Base-by-base conservation (phyloP, 2,888 invertebrate genomes). In the Drosophila antonietae region DNA sequence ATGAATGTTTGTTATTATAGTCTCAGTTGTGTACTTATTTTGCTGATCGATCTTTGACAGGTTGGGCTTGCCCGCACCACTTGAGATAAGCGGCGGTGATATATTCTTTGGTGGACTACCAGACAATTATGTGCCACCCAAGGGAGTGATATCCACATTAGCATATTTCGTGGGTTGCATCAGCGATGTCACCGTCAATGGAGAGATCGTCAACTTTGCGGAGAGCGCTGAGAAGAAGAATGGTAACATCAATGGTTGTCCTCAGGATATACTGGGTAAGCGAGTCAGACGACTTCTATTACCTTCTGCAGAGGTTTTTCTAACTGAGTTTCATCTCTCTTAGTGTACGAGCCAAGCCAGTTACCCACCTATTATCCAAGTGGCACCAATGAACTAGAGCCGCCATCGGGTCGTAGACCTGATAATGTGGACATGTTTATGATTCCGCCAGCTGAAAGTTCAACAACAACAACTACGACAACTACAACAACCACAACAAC, bases 61-160 rank as follows among this genome's bases (percentile, higher is more conserved):
- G 10, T 93, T 94, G 81, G 93, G 93, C 4, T 92, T 94, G 0
- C 95, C 95, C 0, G 94, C 94, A 0, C 93, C 94, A 0, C 92
- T 96, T 0, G 93, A 94, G 56, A 95, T 97, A 35, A 92, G 95
- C 0, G 94, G 95, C 39, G 96, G 96, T 0, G 95, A 95, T 20
- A 93, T 98, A 8, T 98, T 95, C 93, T 95, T 99, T 73, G 99
- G 98, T n/a, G 98, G 98, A 1, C 93, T 97, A 2, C 97, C 97
- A 3, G 93, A 94, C 0, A 93, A 93, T 12, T 94, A 94, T 71
- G 93, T 93, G 8, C 93, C 95, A 0, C 93, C 91, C 1, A 90
- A 94, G 4, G 94, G 94, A 7, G 94, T 94, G 10, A 92, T 95
- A 0, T 95, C 95, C 8, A 94, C 95, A 1, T 93, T 94, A 56